Evolutionary conservation across 2,113 vertebrate species (phyloP).

Genomic region (Semicossyphus pulcher): DNA sequence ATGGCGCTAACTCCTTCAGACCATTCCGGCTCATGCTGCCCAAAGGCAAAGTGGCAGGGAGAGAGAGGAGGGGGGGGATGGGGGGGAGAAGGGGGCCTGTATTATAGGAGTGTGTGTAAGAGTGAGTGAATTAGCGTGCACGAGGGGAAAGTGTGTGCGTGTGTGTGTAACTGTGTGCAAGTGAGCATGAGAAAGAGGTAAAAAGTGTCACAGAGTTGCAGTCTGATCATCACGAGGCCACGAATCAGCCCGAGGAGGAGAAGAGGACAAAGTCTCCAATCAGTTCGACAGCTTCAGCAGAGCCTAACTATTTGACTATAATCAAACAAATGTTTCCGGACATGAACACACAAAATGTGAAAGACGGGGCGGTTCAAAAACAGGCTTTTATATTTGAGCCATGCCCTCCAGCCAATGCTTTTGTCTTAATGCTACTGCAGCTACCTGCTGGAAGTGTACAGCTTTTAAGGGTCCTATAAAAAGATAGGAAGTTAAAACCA

Average conservation of each 20-base stretch:
- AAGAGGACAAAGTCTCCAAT: constrained; percentile 11
- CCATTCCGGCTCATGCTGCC: constrained; percentile 73
- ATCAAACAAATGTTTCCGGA: constrained; percentile 57
- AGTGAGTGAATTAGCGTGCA: constrained; percentile 60
- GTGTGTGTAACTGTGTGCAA: constrained; percentile 50
- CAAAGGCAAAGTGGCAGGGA: constrained; percentile 77
- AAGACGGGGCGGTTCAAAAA: constrained; percentile 18
- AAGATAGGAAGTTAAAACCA: constrained; percentile 20
- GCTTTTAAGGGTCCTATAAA: constrained; percentile 54
- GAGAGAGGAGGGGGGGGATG: constrained; percentile 20
- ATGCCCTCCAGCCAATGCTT: constrained; percentile 66
- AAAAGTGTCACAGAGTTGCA: constrained; percentile 35
- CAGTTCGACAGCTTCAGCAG: constrained; percentile 39
- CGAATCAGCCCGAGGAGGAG: constrained; percentile 29
- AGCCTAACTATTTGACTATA: constrained; percentile 32
- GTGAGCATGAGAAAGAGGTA: constrained; percentile 61
- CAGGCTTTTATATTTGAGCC: constrained; percentile 62
- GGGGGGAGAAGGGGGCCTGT: constrained; percentile 13
- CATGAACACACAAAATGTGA: background rate
- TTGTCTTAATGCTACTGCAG: constrained; percentile 66
- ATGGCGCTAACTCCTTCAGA: constrained; percentile 79
- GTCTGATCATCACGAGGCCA: constrained; percentile 32
- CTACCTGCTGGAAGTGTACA: constrained; percentile 23
- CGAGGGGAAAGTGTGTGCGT: constrained; percentile 26
- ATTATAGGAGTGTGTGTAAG: constrained; percentile 68